Base-by-base conservation (phyloP, 2,888 invertebrate genomes). In the Byasa hedistus region DNA sequence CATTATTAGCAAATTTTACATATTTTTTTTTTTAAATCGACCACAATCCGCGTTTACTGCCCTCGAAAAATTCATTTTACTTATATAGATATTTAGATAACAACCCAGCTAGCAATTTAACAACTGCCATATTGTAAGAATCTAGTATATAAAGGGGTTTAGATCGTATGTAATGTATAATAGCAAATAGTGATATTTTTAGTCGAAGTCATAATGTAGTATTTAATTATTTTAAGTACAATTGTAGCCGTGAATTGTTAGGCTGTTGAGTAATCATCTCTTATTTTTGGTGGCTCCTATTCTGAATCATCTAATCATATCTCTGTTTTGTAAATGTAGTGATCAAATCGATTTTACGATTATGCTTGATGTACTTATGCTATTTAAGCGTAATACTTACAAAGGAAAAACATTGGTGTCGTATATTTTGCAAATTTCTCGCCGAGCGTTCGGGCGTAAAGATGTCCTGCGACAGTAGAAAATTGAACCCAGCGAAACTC, bases 61-160 rank as follows among this genome's bases (percentile, higher is more conserved):
- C 84, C 83, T 59, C 21, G 15, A 52, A 19, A 64, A 55, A 39
- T 39, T 51, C 51, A 36, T 64, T 57, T 32, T 23, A 63, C 24
- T 63, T 36, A 36, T 32, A 61, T 21, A 19, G 36, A 22, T 57
- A 24, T 56, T 59, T 77, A 82, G 79, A 75, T 73, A 79, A 82
- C 88, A 89, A 89, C 87, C 85, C 88, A 87, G 91, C 91, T 91
- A 91, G 89, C 89, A 82, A 87, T 85, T 86, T 85, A 87, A 89
- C 86, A 88, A 91, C 91, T 91, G 91, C 91, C 91, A 91, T 91
- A 91, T 85, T 86, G 85, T 91, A 90, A 91, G 89, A 77, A 87
- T 81, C 78, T 89, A 89, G 84, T 76, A 81, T 74, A 85, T 83
- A 83, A 79, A 79, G 80, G 81, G 83, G 81, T 82, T 82, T 86